phyloP scores from a whole-genome alignment of 2,888 invertebrate species.

The Chrysolina americana region DNA sequence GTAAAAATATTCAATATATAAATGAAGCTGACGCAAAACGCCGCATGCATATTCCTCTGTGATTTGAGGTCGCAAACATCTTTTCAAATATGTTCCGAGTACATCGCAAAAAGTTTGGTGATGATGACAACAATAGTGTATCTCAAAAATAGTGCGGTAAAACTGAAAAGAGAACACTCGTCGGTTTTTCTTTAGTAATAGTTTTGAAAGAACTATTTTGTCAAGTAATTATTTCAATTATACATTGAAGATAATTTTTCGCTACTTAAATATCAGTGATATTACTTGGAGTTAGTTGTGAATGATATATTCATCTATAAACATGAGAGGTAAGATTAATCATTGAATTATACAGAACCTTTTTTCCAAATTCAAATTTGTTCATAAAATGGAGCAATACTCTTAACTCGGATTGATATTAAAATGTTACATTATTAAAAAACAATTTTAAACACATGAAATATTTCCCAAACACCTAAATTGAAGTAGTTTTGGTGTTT shows the following conservation, averaged over 20 bases:
- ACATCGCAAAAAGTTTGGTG: constrained; percentile 29
- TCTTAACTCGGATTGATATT: no score
- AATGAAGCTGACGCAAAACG: neutral
- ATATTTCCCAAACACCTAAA: no score
- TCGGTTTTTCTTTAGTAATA: neutral
- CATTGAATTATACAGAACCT: no score
- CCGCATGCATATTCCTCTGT: neutral
- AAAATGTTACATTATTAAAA: no score
- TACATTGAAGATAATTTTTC: neutral
- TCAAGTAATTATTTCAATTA: neutral
- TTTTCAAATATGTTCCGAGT: neutral
- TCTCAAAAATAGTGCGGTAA: constrained; percentile 49
- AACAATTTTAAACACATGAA: no score
- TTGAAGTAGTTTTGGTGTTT: no score
- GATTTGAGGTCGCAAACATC: neutral
- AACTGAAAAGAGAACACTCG: constrained; percentile 33
- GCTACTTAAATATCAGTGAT: neutral
- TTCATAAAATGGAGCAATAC: no score
- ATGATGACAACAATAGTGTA: constrained; percentile 43
- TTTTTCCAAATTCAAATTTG: no score
- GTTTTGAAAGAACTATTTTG: neutral
- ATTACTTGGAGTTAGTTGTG: neutral
- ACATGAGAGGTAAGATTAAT: constrained; percentile 50
- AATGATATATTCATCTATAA: constrained; percentile 38
- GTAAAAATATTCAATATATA: constrained; percentile 5